Evolutionary conservation across 2,888 invertebrate species (phyloP), one percentile per base, ranked within the genome.

Genomic region (Torymus tubicola): DNA sequence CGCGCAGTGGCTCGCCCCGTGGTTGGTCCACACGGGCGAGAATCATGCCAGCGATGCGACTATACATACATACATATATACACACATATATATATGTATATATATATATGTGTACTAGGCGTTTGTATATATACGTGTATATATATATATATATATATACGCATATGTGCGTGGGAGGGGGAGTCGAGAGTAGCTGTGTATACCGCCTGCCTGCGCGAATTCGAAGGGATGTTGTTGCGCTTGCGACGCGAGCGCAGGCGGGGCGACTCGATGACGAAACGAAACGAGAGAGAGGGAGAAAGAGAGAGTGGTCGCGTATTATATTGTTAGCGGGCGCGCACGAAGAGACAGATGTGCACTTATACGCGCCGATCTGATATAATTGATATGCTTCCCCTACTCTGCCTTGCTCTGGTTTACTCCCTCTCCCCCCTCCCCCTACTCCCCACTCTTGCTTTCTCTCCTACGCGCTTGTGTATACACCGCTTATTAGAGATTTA

Each of bases 291-390:
- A 42, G 11, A n/a, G 72, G 31, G 63, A 52, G 76, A 67, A 70
- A n/a, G 58, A 67, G 67, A 31, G 42, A 42, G 31, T 18, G 13
- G 18, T 31, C 12, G 55, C 60, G 77, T 74, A 81, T 80, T 77
- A 78, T 75, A 74, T 71, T 74, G 71, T 76, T 77, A 76, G 78
- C 76, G 60, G 52, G 31, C 58, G 42, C 31, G 63, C 58, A 42
- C 64, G 57, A 50, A n/a, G 78, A 81, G 81, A 81, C 82, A 82
- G 82, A 82, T 81, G 82, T 82, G 82, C 82, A 81, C 82, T 82
- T 82, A 82, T 69, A 71, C 80, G 80, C 74, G 78, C 72, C 82
- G 82, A 82, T 80, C 82, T 80, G 78, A 78, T 82, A 82, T 82
- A 82, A 82, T 82, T 82, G 82, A 80, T 82, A 78, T 71, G 82